phyloP scores from a whole-genome alignment of 1,140 invertebrate species.

The Lepidostoma basale region DNA sequence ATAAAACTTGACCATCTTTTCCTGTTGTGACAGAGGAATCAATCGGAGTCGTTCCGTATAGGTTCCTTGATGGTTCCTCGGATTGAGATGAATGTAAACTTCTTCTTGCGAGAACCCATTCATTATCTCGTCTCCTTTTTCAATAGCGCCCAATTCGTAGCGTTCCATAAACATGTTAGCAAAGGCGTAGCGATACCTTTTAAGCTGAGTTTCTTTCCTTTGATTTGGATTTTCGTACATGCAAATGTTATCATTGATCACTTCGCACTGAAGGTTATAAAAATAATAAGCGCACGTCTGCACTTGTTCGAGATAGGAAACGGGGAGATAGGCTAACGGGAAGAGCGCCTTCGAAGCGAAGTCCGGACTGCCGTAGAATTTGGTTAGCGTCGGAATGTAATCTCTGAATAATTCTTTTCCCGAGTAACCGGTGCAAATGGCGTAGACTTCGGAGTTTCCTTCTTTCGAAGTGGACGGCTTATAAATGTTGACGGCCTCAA shows the following conservation, averaged over 20 bases:
- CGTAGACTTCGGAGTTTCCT: slow-evolving; percentile 93
- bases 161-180: slow-evolving; percentile 60
- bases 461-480: slow-evolving; percentile 92
- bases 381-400: slow-evolving; percentile 58
- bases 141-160: slow-evolving; percentile 58
- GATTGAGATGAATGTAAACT: slow-evolving; percentile 54
- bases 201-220: slow-evolving; percentile 57
- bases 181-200: slow-evolving; percentile 56
- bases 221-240: slow-evolving; percentile 62
- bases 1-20: slow-evolving; percentile 53
- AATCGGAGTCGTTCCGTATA: slow-evolving; percentile 60
- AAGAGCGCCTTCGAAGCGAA: slow-evolving; percentile 66
- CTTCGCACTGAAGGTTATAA: slow-evolving; percentile 67
- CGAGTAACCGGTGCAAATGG: slow-evolving; percentile 76
- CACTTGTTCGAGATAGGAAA: slow-evolving; percentile 72
- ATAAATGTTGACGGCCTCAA: slow-evolving; percentile 74
- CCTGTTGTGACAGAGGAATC: slow-evolving; percentile 55
- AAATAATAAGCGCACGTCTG: slow-evolving; percentile 68
- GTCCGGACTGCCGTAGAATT: slow-evolving; percentile 58
- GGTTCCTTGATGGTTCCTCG: slow-evolving; percentile 58
- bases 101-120: slow-evolving; percentile 54
- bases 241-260: slow-evolving; percentile 69
- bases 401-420: slow-evolving; percentile 55
- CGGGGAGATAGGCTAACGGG: slow-evolving; percentile 65
- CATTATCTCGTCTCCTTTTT: slow-evolving; percentile 54